Base-by-base conservation (phyloP, 2,113 vertebrate species). In the Odontophorus gujanensis region DNA sequence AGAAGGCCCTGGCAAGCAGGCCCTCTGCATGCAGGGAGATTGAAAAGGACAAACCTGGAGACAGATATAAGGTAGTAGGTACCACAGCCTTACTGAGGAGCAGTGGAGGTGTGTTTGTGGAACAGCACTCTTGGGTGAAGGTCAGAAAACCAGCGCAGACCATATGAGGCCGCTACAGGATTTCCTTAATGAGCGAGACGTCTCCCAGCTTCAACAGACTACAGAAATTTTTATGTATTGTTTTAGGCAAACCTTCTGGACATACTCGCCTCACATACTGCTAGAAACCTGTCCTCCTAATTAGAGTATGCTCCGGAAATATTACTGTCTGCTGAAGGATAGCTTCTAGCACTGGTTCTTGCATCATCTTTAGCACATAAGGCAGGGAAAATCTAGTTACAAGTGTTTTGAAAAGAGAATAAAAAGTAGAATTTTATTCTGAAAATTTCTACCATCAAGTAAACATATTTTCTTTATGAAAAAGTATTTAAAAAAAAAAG, bases 41-140 rank as follows among this genome's bases (percentile, higher is more conserved):
- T 0, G 1, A 63, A 72, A 77, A 76, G 40, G 42, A 26, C 59
- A 9, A 71, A 66, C 40, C 11, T 28, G 21, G 28, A n/a, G 40
- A 65, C 11, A 45, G 62, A 32, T 12, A 7, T 38, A 32, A 55
- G 43, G 13, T 61, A 71, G 63, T 11, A 38, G 26, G 22, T 59
- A 81, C 40, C n/a, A 74, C 24, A 72, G 58, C 26, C 38, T 32
- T 2, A 1, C 19, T 15, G 22, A 77, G 38, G 19, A 51, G 24
- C 2, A 9, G 32, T 4, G 28, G 22, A 40, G 9, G 42, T 20
- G 26, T 5, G 28, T 9, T 22, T 1, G 1, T 42, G 40, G 26
- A 36, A 73, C 26, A 67, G 15, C 40, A 10, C 11, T 59, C 28
- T 24, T 32, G 5, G 6, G 40, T 26, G 32, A 20, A 6, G 34